phyloP scores from a whole-genome alignment of 2,797 vertebrate genomes.

The Todus mexicanus region DNA sequence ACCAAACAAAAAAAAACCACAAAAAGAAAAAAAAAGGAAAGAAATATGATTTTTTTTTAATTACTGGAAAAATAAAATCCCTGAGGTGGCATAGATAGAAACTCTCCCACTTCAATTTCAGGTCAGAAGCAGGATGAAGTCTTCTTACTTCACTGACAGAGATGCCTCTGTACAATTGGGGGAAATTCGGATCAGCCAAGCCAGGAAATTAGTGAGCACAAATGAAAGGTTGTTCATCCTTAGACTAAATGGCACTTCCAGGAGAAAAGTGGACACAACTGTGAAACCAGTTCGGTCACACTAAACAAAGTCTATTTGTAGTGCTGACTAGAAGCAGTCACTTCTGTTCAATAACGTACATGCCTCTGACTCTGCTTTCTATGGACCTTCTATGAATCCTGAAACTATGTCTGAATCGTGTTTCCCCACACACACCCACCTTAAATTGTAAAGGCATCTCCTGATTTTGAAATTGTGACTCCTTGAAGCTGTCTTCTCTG shows the following conservation, averaged over 20 bases:
- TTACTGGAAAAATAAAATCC: neutral
- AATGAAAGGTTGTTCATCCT: neutral
- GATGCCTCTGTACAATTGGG: neutral
- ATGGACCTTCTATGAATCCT: neutral
- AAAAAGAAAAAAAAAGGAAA: too few relatives aligned
- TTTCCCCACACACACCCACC: neutral
- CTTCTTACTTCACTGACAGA: neutral
- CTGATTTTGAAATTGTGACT: neutral
- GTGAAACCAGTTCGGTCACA: neutral
- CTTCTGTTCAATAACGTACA: neutral
- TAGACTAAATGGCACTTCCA: neutral
- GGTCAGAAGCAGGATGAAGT: neutral
- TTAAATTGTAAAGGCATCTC: neutral
- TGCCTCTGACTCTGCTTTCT: neutral
- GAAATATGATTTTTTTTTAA: neutral
- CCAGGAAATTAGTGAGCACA: neutral
- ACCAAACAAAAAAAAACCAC: too few relatives aligned
- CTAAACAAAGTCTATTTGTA: neutral
- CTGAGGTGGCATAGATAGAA: neutral
- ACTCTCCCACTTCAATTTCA: neutral
- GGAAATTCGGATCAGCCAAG: neutral
- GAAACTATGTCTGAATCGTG: neutral
- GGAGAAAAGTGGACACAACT: neutral
- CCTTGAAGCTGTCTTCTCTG: neutral
- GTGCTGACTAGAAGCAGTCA: neutral